These are phyloP conservation scores for Phoeniculus purpureus DNA, from an alignment of 2,797 vertebrate genomes.

Conservation along the genomic window DNA sequence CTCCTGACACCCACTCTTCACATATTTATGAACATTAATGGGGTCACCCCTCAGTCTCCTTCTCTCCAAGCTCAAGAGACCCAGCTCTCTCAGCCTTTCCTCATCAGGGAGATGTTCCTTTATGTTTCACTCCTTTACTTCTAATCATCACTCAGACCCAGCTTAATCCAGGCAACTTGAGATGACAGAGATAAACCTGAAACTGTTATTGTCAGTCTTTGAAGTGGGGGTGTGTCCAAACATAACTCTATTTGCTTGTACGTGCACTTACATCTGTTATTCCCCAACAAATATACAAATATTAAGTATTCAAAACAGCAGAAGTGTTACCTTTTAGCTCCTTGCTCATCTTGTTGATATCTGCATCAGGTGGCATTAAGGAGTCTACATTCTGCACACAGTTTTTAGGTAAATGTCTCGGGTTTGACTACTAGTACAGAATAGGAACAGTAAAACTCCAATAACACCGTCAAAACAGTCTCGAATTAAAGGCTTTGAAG, in stretches of 20 bases:
- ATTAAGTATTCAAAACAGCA: not conserved
- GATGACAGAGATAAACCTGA: not conserved
- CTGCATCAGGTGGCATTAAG: conserved; percentile 77
- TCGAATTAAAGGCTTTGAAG: not conserved
- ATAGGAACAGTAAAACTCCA: not conserved
- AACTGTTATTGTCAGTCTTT: not conserved
- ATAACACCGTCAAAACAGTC: not conserved
- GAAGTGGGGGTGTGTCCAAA: not conserved
- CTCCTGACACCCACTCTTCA: no score
- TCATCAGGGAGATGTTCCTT: no score
- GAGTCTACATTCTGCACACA: conserved; percentile 14
- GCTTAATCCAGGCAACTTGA: not conserved
- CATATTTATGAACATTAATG: no score
- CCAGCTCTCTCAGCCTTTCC: no score
- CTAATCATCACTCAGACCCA: not conserved
- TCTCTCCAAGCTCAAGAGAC: no score
- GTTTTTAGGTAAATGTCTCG: not conserved
- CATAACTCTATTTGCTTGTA: fast-evolving
- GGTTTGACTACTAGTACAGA: not conserved
- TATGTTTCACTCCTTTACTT: not conserved
- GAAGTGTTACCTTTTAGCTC: conserved; percentile 86
- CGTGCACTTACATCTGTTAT: not conserved
- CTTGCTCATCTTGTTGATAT: conserved; percentile 90
- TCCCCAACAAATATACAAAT: not conserved
- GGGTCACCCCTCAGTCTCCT: no score